Evolutionary conservation across 2,797 vertebrate genomes (phyloP), one percentile per base, ranked within the genome.

Genomic region (Sardinella longiceps): DNA sequence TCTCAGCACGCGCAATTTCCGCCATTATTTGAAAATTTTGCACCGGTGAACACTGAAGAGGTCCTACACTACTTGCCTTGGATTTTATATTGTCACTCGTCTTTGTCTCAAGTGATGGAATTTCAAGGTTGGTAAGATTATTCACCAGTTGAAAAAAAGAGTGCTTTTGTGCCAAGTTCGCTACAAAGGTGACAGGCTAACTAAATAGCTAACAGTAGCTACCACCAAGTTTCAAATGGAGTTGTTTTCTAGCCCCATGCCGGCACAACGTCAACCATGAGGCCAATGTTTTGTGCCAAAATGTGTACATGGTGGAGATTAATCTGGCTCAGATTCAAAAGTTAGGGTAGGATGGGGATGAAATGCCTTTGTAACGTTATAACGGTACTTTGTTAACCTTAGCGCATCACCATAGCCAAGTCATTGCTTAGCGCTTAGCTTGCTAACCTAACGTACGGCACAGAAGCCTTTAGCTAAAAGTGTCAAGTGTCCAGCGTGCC

Each of bases 1-100:
- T 77, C 43, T 43, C 81, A 53, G 48, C 28, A 33, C 81, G 46
- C 63, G 51, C 33, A 81, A 82, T 84, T 85, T 87, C 87, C 87
- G 87, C 87, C 87, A 87, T 70, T 85, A 83, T 87, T 87, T 87
- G 84, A 87, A 87, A 85, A 51, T 63, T 56, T 80, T 77, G 33
- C 70, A 39, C 15, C 70, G 20, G 70, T 20, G 33, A 77, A 39
- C 33, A 39, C 33, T 7, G 70, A 43, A 20, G 18, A 77, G 20
- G 70, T 43, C 18, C 18, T 20, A 39, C 37, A 23, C 1, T 23
- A 77, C 15, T 77, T 37, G 18, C 18, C 6, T 10, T 39, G 70
- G 70, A 77, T 43, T 43, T 43, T 43, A 43, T 2, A 77, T 77
- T 77, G 70, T 77, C 28, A 56, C 25, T 63, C 43, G 33, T 33